Evolutionary conservation across 1,140 invertebrate genomes (phyloP).

Genomic region (Saccostrea cuccullata): DNA sequence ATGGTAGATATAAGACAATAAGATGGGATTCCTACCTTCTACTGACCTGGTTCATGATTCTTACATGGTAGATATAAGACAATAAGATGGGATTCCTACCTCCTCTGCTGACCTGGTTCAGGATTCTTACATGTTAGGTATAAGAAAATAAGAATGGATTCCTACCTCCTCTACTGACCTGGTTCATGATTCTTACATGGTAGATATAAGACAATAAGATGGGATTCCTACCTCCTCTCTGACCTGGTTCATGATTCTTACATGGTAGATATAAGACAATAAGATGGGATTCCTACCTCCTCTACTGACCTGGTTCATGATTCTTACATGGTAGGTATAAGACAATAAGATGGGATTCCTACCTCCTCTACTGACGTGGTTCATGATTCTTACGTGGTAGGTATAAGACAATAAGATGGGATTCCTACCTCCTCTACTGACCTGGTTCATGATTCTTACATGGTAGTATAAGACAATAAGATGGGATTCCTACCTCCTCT

Average conservation of each 20-base stretch:
- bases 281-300: not conserved
- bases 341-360: not conserved
- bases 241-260: not conserved
- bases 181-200: constrained; percentile 12
- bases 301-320: not conserved
- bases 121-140: not conserved
- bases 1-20: not conserved
- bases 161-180: not conserved
- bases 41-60: not conserved
- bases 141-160: not conserved
- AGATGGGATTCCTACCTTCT: not conserved
- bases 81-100: not conserved
- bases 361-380: not conserved
- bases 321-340: not conserved
- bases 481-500: not conserved
- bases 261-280: not conserved
- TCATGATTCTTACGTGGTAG: constrained; percentile 12
- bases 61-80: not conserved
- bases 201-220: not conserved
- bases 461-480: not conserved
- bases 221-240: not conserved
- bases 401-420: not conserved
- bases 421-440: not conserved
- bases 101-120: not conserved
- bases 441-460: constrained; percentile 5